Evolutionary conservation across 2,113 vertebrate genomes (phyloP), one percentile per base, ranked within the genome.

Genomic region (Phocoena sinus): DNA sequence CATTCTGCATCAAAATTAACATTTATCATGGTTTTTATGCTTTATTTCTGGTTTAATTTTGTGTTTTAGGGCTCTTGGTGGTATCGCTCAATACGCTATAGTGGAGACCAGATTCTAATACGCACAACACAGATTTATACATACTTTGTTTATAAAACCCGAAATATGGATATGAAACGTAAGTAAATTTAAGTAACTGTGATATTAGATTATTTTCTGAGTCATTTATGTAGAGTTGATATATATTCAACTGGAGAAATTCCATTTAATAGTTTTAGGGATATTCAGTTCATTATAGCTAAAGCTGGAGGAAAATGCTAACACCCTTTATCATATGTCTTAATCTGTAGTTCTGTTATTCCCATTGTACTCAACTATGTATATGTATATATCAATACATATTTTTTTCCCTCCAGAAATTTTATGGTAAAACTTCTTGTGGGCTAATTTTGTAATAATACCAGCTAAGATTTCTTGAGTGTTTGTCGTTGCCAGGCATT

Each of bases 101-200:
- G 99, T 14, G 99, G 99, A 58, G 99, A 99, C 97, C 99, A 99
- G 98, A 99, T 99, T 98, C 99, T 99, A 97, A 99, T 99, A 93
- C 99, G 99, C 92, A 99, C 99, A 31, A 99, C 99, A 7, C 99
- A 99, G 96, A 99, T 99, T 97, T 99, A 99, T 97, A 99, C 99
- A 2, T 99, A 99, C 96, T 99, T 99, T 98, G 99, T 99, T 98
- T 99, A 99, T 98, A 99, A 99, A 98, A 99, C 99, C 0, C 99
- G 99, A 31, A 99, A 99, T 96, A 99, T 99, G 99, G 99, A 99
- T 98, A 99, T 99, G 99, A 99, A 99, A 98, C 99, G 99, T 99
- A 98, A 99, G 99, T 99, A 95, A 89, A 97, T 80, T 93, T 88
- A 74, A 73, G 56, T 23, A 81, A 31, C 58, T 97, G 9, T 80